phyloP scores from a whole-genome alignment of 2,797 vertebrate species.

The Crenichthys baileyi region DNA sequence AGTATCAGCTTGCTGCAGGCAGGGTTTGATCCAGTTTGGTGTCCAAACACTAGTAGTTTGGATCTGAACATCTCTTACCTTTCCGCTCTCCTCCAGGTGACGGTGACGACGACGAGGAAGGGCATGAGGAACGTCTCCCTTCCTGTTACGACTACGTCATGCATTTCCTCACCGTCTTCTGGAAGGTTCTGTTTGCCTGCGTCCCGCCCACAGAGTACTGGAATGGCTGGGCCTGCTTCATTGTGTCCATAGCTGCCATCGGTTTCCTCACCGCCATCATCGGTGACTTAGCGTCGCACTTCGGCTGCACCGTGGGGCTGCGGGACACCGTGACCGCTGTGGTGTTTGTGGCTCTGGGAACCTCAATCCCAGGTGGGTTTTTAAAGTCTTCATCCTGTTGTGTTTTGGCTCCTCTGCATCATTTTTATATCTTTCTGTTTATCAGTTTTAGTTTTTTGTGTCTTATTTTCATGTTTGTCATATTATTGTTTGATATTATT shows the following conservation, averaged over 20 bases:
- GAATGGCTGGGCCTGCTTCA: conserved; percentile 92
- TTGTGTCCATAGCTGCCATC: conserved; percentile 86
- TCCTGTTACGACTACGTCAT: conserved; percentile 92
- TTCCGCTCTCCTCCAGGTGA: conserved; percentile 56
- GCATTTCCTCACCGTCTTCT: conserved; percentile 93
- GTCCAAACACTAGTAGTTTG: background rate
- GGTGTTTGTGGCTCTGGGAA: conserved; percentile 91
- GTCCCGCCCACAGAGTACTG: conserved; percentile 91
- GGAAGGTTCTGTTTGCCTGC: conserved; percentile 92
- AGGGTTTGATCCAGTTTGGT: background rate
- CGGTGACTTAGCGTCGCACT: conserved; percentile 90
- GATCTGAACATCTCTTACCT: background rate
- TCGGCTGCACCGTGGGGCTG: conserved; percentile 91
- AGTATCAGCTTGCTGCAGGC: conserved; percentile 18
- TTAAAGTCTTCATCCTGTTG: background rate
- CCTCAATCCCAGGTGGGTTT: conserved; percentile 87
- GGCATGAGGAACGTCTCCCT: conserved; percentile 85
- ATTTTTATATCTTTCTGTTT: background rate
- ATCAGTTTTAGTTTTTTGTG: background rate
- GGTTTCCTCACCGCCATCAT: conserved; percentile 85
- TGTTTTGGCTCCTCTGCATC: background rate
- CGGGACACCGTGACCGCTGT: conserved; percentile 89
- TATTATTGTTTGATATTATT: background rate
- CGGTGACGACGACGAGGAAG: conserved; percentile 88
- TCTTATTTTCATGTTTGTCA: background rate